These are phyloP conservation scores for Axinella damicornis DNA, from an alignment of 37 sponge, comb jelly and placozoan genomes.

Conservation along the genomic window DNA sequence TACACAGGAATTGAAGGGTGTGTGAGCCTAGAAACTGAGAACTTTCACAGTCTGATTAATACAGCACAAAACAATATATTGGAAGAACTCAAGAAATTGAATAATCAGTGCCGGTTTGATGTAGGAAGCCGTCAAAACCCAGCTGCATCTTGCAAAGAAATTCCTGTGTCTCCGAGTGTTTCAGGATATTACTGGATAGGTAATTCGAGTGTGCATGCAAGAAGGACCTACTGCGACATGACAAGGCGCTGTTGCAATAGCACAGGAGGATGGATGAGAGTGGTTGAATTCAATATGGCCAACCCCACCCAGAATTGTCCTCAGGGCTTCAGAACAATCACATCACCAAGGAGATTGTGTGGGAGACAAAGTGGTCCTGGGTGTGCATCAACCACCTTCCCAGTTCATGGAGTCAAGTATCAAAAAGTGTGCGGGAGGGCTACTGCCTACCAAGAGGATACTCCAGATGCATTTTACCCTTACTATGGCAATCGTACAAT, in stretches of 20 bases:
- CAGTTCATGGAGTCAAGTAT: constrained; percentile 8
- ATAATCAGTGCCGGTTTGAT: too few relatives aligned
- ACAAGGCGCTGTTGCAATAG: neutral
- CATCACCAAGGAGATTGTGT: neutral
- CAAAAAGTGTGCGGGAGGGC: constrained; percentile 26
- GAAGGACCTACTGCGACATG: constrained; percentile 15
- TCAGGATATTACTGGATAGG: constrained; percentile 29
- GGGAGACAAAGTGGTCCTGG: neutral
- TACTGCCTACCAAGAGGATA: constrained; percentile 19
- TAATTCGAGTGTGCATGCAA: neutral
- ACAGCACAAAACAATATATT: too few relatives aligned
- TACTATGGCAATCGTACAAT: neutral
- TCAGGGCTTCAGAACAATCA: neutral
- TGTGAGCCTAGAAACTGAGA: too few relatives aligned
- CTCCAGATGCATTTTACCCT: constrained; percentile 22
- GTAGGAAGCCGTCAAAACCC: neutral
- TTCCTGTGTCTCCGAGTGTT: neutral
- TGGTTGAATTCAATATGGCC: constrained; percentile 37
- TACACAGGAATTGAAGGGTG: too few relatives aligned
- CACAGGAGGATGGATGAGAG: constrained; percentile 42
- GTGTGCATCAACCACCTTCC: constrained; percentile 17
- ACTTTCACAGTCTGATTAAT: too few relatives aligned
- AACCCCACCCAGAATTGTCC: constrained; percentile 25
- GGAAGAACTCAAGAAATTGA: too few relatives aligned
- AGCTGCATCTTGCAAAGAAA: constrained; percentile 9